Base-by-base conservation (phyloP, 1,140 invertebrate genomes). In the Drosophila mojavensis region DNA sequence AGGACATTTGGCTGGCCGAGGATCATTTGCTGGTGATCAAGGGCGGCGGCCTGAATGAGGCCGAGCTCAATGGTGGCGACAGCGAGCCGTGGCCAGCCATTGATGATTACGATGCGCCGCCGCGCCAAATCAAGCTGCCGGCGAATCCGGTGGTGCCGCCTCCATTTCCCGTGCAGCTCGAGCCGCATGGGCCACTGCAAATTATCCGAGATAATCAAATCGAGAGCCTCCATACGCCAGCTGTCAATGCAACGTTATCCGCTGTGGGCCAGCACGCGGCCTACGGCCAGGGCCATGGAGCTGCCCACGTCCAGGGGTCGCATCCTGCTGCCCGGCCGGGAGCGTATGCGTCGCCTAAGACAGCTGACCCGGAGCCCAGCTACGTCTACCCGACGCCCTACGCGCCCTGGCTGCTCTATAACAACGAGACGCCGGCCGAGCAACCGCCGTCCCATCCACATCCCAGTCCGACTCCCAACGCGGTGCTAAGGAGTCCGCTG, bases 1-100 rank as follows among this genome's bases (percentile, higher is more conserved):
- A 97, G 48, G 97, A 98, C 72, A 97, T 98, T 73, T 98, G 97
- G 96, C 93, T 98, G 48, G 96, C 97, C 0, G 97, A 98, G 84
- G 97, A 97, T 84, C 97, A 98, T 90, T 93, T 98, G 33, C 92
- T 98, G 11, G 97, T 98, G 10, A 92, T 98, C 26, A 95, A 95
- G 89, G 97, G 97, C 26, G 97, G 97, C 13, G 93, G 93, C 3
- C 60, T 92, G 0, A 92, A 92, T 36, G 90, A 94, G 92, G 73
- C 79, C 1, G 85, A 90, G 5, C 43, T 56, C 9, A 54, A 61
- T 4, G 53, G 76, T 39, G 47, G 59, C 17, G 95, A 95, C 36
- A 41, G 59, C 17, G 95, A 95, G 92, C 94, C 95, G 6, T 97
- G 96, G 96, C 94, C 95, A 51, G 94, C 96, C 3, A 97, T 98